Conservation (phyloP, 2,797 vertebrate species). For the Simalia tracyae region DNA sequence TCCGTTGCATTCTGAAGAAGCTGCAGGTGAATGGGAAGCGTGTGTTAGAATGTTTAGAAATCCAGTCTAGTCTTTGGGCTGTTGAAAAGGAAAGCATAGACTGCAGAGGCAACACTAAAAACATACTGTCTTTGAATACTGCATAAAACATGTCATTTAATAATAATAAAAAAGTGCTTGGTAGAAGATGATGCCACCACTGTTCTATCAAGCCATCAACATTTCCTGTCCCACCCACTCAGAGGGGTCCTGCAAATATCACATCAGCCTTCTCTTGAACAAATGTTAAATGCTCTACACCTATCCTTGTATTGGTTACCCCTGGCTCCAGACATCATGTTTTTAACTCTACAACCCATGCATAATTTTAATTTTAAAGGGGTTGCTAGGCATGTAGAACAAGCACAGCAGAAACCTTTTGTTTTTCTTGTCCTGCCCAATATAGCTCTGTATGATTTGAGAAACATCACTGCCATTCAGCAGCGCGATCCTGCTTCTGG, state of each 20-base stretch:
- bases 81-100: no score
- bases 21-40: background rate
- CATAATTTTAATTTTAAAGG: background rate
- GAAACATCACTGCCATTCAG: background rate
- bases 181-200: background rate
- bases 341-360: background rate
- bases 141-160: background rate
- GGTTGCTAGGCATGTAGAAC: background rate
- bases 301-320: background rate
- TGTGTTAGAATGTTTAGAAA: background rate
- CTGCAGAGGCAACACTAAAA: background rate
- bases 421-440: background rate
- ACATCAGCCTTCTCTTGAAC: background rate
- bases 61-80: background rate
- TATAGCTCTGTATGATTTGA: background rate
- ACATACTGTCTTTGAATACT: background rate
- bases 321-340: background rate
- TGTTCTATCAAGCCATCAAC: background rate
- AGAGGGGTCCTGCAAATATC: background rate
- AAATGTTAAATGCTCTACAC: background rate
- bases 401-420: background rate
- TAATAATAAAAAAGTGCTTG: background rate
- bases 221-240: background rate
- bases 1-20: background rate
- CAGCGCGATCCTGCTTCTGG: background rate